Base-by-base conservation (phyloP, 2,888 invertebrate genomes). In the Dyspetes luteomarginatus region DNA sequence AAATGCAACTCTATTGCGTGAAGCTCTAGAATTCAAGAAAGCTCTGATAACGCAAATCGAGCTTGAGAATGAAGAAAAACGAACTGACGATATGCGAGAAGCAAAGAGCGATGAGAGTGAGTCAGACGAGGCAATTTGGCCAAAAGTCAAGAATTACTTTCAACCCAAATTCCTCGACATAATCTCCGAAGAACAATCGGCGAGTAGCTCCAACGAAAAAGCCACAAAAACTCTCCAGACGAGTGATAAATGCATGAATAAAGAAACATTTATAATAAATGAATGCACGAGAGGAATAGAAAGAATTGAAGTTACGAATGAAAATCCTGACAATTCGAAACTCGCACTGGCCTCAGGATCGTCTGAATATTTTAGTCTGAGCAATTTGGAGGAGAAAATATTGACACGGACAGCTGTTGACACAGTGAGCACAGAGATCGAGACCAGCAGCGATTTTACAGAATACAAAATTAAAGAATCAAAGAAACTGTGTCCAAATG, bases 171-270 rank as follows among this genome's bases (percentile, higher is more conserved):
- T 85, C 0, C 52, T 90, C 28, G 90, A 90, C 28, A 87, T 88
- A 52, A 89, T 90, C 48, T 83, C 86, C 0, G 89, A 90, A 71
- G 88, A 90, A 67, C 87, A 88, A n/a, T 86, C 88, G 17, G 83
- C 83, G 0, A 85, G 85, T 22, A 86, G 86, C 55, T 86, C 86
- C 0, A 86, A 82, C 0, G 87, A 87, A 41, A 84, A 60, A 26
- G 81, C 77, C n/a, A 74, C 22, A 3, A 77, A 69, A 15, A 24
- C 43, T 0, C 5, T 26, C 7, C 12, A 48, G 7, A 22, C 9
- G 15, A 41, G 7, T 24, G 43, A 17, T 75, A 67, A 22, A 28
- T 55, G 0, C 5, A 19, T 12, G 4, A 45, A 9, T 36, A 55
- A n/a, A 26, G 4, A 7, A 50, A 67, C 30, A 36, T 15, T 48